Evolutionary conservation across 2,797 vertebrate genomes (phyloP).

Genomic region (Phoebastria nigripes): DNA sequence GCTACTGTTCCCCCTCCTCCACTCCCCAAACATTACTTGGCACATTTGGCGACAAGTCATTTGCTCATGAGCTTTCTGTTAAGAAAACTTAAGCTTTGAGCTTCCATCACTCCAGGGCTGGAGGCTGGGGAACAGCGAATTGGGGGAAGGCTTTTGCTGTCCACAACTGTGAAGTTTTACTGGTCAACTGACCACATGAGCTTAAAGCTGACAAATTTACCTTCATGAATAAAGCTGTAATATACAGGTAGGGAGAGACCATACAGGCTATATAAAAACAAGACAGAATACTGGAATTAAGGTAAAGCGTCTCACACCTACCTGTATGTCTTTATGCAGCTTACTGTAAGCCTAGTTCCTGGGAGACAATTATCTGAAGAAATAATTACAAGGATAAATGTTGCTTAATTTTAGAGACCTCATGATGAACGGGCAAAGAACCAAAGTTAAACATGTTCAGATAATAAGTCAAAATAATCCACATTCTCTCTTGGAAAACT

Average conservation of each 20-base stretch:
- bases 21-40: background rate
- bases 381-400: background rate
- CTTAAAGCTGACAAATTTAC: background rate
- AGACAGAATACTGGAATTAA: background rate
- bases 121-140: background rate
- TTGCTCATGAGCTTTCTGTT: background rate
- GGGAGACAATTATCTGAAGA: background rate
- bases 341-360: background rate
- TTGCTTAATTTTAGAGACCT: background rate
- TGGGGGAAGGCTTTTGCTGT: background rate
- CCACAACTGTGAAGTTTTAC: background rate
- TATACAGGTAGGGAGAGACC: background rate
- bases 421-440: background rate
- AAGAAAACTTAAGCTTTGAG: background rate
- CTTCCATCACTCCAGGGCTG: background rate
- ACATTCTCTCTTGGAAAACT: conserved; percentile 10
- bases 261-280: background rate
- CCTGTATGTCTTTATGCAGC: background rate
- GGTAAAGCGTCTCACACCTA: background rate
- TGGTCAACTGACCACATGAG: background rate
- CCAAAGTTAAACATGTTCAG: background rate
- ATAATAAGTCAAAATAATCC: background rate
- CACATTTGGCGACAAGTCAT: background rate
- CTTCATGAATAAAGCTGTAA: background rate
- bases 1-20: background rate